Conservation (phyloP, 1,140 invertebrate genomes). For the Penaeus chinensis region DNA sequence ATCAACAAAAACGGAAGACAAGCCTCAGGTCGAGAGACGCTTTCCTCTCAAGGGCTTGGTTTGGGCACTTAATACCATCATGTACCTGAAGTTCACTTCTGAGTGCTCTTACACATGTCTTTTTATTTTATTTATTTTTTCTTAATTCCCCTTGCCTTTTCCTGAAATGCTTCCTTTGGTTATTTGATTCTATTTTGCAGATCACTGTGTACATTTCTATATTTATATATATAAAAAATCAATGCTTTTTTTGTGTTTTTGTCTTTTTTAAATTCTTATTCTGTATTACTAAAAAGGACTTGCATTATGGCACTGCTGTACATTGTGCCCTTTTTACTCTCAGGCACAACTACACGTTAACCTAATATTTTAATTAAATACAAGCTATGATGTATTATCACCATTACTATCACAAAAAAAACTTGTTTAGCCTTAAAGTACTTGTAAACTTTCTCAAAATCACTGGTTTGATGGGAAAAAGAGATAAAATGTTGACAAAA, state of each 20-base stretch:
- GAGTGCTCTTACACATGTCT: no score
- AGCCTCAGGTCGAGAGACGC: slow-evolving; percentile 1
- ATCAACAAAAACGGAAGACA: slow-evolving; percentile 21
- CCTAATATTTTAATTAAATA: neutral
- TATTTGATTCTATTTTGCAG: no score
- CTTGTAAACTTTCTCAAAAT: no score
- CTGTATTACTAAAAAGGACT: neutral
- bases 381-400: slow-evolving; percentile 24
- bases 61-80: no score
- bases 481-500: neutral
- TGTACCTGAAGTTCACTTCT: no score
- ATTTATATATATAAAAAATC: neutral
- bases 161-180: no score
- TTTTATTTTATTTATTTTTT: no score
- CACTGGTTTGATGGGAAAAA: no score
- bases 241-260: neutral
- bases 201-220: no score
- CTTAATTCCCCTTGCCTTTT: no score
- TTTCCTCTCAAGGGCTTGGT: slow-evolving; percentile 2
- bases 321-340: neutral
- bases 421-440: no score
- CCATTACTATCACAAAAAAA: slow-evolving; percentile 23
- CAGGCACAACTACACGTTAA: slow-evolving; percentile 1
- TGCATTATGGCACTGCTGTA: slow-evolving; percentile 15
- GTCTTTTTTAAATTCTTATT: neutral